Base-by-base conservation (phyloP, 1,140 invertebrate species). In the Scaptomyza pallida region DNA sequence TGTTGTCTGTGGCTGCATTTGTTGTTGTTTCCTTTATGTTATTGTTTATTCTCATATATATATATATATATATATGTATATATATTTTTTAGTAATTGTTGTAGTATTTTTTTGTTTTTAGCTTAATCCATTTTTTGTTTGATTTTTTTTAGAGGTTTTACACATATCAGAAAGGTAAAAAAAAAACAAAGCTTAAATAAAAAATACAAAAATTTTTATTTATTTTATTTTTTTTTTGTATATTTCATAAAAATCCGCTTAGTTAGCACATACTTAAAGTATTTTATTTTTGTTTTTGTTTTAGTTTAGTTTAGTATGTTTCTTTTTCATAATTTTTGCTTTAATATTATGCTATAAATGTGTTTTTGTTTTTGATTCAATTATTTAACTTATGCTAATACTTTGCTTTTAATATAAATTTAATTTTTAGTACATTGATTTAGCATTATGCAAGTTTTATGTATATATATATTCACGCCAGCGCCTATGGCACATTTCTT, bases 401-500 rank as follows among this genome's bases (percentile, higher is more conserved):
- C 56, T 26, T 26, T n/a, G n/a, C n/a, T n/a, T 26, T 26, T 26
- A 4, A 23, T 43, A 72, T 71, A 47, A 44, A 52, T 43, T 57
- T 71, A 47, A 44, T 47, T 43, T 57, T 52, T 79, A 79, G 68
- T 79, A 70, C 64, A 85, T 77, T 70, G 59, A 75, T 72, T 79
- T 85, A 85, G 81, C 73, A 74, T 80, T 64, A 72, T 19, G 51
- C 60, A 71, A 60, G 45, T 63, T 41, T 52, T 23, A 50, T 21
- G 23, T 5, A 8, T 33, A 26, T n/a, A 40, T 15, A 13, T 55
- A 51, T 57, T 69, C 57, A 64, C 64, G 52, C 62, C 57, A 72
- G 60, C 80, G 81, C 81, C 81, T 85, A 85, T 86, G 81, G 81
- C 81, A 85, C 81, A 85, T 80, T 68, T 71, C 64, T 69, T 63